Evolutionary conservation across 2,797 vertebrate genomes (phyloP).

Genomic region (Acropternis orthonyx): DNA sequence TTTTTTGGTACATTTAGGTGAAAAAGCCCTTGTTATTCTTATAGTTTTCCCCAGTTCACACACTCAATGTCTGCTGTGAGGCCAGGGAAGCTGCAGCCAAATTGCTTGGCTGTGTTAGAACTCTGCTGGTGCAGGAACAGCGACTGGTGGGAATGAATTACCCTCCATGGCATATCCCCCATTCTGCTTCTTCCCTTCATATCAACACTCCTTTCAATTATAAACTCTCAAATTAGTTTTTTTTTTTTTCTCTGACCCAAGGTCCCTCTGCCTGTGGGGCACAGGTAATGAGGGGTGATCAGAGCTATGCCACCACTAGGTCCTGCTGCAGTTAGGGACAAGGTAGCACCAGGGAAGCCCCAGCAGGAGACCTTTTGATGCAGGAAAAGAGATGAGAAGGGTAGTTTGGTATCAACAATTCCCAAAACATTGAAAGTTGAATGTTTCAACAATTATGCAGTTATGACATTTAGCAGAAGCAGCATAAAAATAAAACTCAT

Average conservation of each 20-base stretch:
- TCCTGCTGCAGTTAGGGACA: neutral
- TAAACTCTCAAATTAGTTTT: neutral
- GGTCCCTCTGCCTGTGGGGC: neutral
- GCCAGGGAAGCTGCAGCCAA: fast-evolving
- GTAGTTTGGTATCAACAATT: fast-evolving
- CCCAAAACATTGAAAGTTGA: neutral
- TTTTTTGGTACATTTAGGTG: neutral
- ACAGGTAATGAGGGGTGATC: too few species aligned
- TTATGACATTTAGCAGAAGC: neutral
- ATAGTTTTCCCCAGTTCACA: neutral
- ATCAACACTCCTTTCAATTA: neutral
- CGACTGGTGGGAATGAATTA: neutral
- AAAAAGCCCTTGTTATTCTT: neutral
- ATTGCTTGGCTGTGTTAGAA: neutral
- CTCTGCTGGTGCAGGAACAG: neutral
- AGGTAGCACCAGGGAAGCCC: neutral
- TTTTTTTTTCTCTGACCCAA: neutral
- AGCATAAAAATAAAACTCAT: neutral
- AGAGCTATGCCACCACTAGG: neutral
- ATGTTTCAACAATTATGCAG: neutral
- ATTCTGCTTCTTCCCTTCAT: neutral
- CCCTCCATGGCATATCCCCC: fast-evolving
- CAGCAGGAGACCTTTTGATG: neutral
- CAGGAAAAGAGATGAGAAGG: neutral
- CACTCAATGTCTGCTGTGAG: fast-evolving